Evolutionary conservation across 2,113 vertebrate genomes (phyloP).

Genomic region (Porphyrio hochstetteri): DNA sequence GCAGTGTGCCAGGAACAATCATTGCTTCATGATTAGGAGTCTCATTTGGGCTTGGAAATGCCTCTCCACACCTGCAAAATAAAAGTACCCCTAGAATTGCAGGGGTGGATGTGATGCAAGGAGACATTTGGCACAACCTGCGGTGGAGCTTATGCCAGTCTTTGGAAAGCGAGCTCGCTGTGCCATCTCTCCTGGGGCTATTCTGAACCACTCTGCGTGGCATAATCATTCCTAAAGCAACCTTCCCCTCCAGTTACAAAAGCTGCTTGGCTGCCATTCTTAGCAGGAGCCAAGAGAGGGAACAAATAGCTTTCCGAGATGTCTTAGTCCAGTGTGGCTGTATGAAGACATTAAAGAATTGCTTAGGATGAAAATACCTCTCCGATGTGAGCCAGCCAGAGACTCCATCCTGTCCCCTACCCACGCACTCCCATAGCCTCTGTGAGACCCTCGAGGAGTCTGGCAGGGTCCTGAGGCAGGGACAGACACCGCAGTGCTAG

Average conservation of each 20-base stretch:
- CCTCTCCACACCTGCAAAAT: not conserved
- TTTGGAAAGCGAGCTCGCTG: not conserved
- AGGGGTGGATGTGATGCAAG: not conserved
- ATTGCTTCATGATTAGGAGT: not conserved
- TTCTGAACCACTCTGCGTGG: not conserved
- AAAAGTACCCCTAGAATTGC: not conserved
- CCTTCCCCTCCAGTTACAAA: not conserved
- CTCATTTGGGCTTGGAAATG: not conserved
- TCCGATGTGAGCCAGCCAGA: not conserved
- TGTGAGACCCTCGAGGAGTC: not conserved
- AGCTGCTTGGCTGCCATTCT: not conserved
- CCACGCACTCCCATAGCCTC: fast-evolving
- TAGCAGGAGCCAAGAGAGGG: not conserved
- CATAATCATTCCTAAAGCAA: not conserved
- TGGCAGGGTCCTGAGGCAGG: not conserved
- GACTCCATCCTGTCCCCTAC: not conserved
- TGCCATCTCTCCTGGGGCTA: not conserved
- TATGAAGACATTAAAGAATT: not conserved
- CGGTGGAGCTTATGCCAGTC: not conserved
- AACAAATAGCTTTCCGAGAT: not conserved
- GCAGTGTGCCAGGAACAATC: not conserved
- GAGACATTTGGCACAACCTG: not conserved
- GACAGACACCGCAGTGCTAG: fast-evolving
- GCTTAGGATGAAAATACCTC: not conserved
- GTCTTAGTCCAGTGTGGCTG: not conserved